phyloP scores from a whole-genome alignment of 2,113 vertebrate genomes.

The Cairina moschata region DNA sequence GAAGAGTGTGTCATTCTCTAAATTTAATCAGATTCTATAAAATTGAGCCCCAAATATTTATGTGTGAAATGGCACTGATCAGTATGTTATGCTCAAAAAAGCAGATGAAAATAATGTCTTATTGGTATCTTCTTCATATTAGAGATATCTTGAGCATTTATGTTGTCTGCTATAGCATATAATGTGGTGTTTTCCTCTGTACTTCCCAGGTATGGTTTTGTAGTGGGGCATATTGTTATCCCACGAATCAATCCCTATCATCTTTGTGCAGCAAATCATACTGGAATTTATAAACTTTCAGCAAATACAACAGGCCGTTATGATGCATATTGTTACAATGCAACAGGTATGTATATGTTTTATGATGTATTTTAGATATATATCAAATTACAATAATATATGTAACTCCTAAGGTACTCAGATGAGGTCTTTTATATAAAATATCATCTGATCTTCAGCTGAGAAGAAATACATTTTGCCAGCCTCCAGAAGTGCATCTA shows the following conservation, averaged over 20 bases:
- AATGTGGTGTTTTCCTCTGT: background rate
- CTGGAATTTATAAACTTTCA: constrained; percentile 73
- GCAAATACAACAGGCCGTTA: constrained; percentile 28
- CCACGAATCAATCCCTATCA: constrained; percentile 77
- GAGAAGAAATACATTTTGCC: background rate
- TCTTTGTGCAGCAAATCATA: constrained; percentile 82
- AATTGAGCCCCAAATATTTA: background rate
- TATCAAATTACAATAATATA: background rate
- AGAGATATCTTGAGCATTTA: background rate
- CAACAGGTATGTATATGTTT: constrained; percentile 74
- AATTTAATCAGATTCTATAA: background rate
- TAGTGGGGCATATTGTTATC: constrained; percentile 76
- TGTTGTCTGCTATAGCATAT: background rate
- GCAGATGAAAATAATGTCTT: background rate
- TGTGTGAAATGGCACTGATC: background rate
- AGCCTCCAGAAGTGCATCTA: background rate
- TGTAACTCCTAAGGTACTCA: background rate
- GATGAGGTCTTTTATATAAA: background rate
- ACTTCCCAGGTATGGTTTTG: constrained; percentile 85
- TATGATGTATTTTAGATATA: background rate
- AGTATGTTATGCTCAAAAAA: background rate
- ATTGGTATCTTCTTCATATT: background rate
- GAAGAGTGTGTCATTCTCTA: background rate
- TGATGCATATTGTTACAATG: constrained; percentile 88
- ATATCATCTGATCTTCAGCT: background rate